Percentiles rank a stretch among this genome's conserved stretches.
These are phyloP conservation scores for Hylaea fasciaria DNA, from an alignment of 2,888 invertebrate species.

Conservation along the genomic window DNA sequence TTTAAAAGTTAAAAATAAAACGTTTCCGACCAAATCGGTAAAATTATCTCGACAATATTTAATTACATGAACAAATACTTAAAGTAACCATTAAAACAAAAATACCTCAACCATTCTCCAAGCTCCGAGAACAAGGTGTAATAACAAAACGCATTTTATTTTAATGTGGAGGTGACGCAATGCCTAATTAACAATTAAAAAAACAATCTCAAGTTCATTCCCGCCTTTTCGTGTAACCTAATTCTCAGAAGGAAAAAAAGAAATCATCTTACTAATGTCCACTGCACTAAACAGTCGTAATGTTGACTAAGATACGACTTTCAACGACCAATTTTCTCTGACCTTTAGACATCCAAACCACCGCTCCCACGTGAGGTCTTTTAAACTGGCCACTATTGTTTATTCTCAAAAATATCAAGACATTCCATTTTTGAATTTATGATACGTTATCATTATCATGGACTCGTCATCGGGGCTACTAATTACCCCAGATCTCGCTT, in stretches of 20 bases:
- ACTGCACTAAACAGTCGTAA: slow-evolving; percentile 56
- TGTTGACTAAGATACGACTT: slow-evolving; percentile 66
- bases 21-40: neutral
- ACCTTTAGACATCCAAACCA: slow-evolving; percentile 31
- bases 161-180: slow-evolving; percentile 51
- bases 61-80: slow-evolving; percentile 21
- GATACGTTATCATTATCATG: slow-evolving; percentile 44
- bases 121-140: slow-evolving; percentile 47
- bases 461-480: slow-evolving; percentile 58
- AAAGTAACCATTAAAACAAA: slow-evolving; percentile 34
- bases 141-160: slow-evolving; percentile 60
- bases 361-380: slow-evolving; percentile 31
- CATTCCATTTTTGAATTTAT: slow-evolving; percentile 42
- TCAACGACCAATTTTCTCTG: slow-evolving; percentile 54
- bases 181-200: slow-evolving; percentile 64
- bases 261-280: slow-evolving; percentile 71
- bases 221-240: slow-evolving; percentile 65
- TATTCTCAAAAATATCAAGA: slow-evolving; percentile 39
- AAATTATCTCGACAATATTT: slow-evolving; percentile 10
- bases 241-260: slow-evolving; percentile 56
- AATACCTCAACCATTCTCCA: slow-evolving; percentile 43
- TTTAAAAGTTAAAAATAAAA: neutral
- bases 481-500: slow-evolving; percentile 59
- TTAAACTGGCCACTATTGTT: slow-evolving; percentile 45
- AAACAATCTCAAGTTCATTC: slow-evolving; percentile 57